Evolutionary conservation across 2,113 vertebrate species (phyloP).

Genomic region (rabbit (Oryctolagus cuniculus)): mOryCun1.1 NC_091441.1:117596501-117597000

Average conservation of each 20-base stretch:
- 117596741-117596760: neutral
- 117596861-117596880: neutral
- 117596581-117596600: neutral
- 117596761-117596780: neutral
- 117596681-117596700: neutral
- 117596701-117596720: neutral
- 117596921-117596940: neutral
- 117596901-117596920: neutral
- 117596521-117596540: neutral
- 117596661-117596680: neutral
- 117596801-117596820: neutral
- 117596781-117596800: neutral
- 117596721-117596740: neutral
- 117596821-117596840: neutral
- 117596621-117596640: neutral
- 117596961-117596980: neutral
- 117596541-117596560: neutral
- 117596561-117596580: neutral
- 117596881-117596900: neutral
- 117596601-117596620: neutral
- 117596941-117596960: neutral
- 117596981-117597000: neutral
- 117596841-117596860: neutral
- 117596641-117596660: neutral
- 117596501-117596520: neutral